phyloP scores from a whole-genome alignment of 2,797 vertebrate genomes.

The Thaleichthys pacificus region DNA sequence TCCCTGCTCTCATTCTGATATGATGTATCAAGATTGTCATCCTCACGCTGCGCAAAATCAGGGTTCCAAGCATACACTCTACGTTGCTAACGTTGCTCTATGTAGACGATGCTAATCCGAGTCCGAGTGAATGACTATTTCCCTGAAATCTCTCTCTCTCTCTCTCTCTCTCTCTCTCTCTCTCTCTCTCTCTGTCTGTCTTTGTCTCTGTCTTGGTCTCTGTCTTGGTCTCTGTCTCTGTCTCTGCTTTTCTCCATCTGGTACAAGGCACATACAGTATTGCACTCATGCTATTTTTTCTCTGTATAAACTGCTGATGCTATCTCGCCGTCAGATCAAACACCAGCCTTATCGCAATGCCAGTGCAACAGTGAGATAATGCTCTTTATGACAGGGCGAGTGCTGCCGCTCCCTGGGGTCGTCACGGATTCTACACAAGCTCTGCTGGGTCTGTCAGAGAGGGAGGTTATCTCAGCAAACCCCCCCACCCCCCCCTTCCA shows the following conservation, averaged over 20 bases:
- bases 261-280: slow-evolving; percentile 3
- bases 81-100: not conserved
- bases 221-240: not conserved
- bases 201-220: not conserved
- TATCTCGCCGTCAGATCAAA: slow-evolving; percentile 25
- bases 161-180: no score
- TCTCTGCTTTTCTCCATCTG: not conserved
- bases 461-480: slow-evolving; percentile 24
- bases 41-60: no score
- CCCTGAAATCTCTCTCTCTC: slow-evolving; percentile 2
- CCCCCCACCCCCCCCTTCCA: slow-evolving; percentile 1
- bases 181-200: no score
- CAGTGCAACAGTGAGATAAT: slow-evolving; percentile 36
- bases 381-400: slow-evolving; percentile 31
- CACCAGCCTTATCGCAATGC: slow-evolving; percentile 23
- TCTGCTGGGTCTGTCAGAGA: slow-evolving; percentile 30
- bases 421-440: slow-evolving; percentile 19
- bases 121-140: slow-evolving; percentile 5
- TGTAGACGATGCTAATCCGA: not conserved
- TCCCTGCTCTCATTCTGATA: not conserved
- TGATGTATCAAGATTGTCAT: not conserved
- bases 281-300: slow-evolving; percentile 6
- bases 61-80: not conserved
- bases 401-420: not conserved
- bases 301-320: slow-evolving; percentile 20